A percentile compares a stretch with the other conserved stretches of the same genome.
Evolutionary conservation across 1,140 invertebrate genomes (phyloP).

Genomic region (Asbolus verrucosus): DNA sequence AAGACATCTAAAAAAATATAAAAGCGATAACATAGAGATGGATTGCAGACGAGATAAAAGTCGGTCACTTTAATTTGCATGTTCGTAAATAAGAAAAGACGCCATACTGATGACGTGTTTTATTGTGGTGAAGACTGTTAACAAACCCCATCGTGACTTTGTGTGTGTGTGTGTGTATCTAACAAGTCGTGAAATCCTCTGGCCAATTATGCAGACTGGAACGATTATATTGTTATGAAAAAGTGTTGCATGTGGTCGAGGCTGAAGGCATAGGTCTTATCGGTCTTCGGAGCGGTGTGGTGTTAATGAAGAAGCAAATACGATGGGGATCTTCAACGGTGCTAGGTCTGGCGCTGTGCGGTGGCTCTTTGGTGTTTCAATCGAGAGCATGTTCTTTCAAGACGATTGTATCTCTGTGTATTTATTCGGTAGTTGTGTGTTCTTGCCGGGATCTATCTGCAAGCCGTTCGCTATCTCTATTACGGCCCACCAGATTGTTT

Average conservation of each 20-base stretch:
- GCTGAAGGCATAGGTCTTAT: not conserved
- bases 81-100: too few species aligned
- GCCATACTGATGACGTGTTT: too few species aligned
- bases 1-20: too few species aligned
- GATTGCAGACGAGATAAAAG: too few species aligned
- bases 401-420: conserved; percentile 58
- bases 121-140: too few species aligned
- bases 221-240: too few species aligned
- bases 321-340: conserved; percentile 1
- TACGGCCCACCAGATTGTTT: conserved; percentile 52
- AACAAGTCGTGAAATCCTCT: too few species aligned
- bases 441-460: conserved; percentile 45
- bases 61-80: too few species aligned
- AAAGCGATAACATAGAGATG: too few species aligned
- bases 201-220: too few species aligned
- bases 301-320: conserved; percentile 26
- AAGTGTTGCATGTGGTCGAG: not conserved
- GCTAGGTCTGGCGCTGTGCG: conserved; percentile 3
- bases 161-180: too few species aligned
- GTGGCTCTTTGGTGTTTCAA: conserved; percentile 47
- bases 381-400: conserved; percentile 55
- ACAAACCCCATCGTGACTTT: too few species aligned
- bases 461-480: conserved; percentile 50
- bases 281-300: not conserved
- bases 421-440: conserved; percentile 58